Evolutionary conservation across 2,797 vertebrate species (phyloP), one percentile per base, ranked within the genome.

Genomic region (Acipenser transmontanus): DNA sequence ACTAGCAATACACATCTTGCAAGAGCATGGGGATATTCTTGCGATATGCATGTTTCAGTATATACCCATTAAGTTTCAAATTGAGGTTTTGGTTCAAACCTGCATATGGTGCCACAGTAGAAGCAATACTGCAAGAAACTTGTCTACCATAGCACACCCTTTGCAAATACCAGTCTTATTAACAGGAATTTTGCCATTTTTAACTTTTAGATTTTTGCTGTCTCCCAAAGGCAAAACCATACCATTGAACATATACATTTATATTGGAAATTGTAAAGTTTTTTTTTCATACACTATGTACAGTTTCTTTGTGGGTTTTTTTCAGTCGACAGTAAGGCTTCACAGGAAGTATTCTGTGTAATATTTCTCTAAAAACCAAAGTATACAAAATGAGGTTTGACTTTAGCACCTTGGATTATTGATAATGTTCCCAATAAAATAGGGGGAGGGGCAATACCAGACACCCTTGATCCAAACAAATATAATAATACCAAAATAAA

Each of bases 371-470:
- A 34, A 88, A 93, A 98, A 95, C 88, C 83, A 91, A 95, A 92
- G 89, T 89, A 88, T 94, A 95, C 90, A 94, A 96, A 96, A 93
- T 93, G 88, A 90, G 89, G 88, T 92, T 92, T 82, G 92, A 94
- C 91, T 90, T 91, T 97, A 98, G 96, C 95, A 98, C 96, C 96
- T 95, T 97, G 90, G 91, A 92, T 92, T 91, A 91, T 88, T 91
- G 89, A 94, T 93, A 89, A 91, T 93, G 88, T 91, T 92, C 88
- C 89, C 90, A 81, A 87, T 34, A 34, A 89, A 87, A 66, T 65
- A 85, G 85, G 82, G 79, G 76, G 13, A 63, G 74, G 76, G 87
- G 87, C 83, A 88, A 89, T 86, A 83, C 84, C 87, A 87, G 86
- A 90, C 84, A 85, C 88, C 87, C 84, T 80, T 71, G 76, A 34